Percentiles rank a stretch among this genome's conserved stretches.
phyloP scores from a whole-genome alignment of 2,797 vertebrate genomes.

The Coendou prehensilis region DNA sequence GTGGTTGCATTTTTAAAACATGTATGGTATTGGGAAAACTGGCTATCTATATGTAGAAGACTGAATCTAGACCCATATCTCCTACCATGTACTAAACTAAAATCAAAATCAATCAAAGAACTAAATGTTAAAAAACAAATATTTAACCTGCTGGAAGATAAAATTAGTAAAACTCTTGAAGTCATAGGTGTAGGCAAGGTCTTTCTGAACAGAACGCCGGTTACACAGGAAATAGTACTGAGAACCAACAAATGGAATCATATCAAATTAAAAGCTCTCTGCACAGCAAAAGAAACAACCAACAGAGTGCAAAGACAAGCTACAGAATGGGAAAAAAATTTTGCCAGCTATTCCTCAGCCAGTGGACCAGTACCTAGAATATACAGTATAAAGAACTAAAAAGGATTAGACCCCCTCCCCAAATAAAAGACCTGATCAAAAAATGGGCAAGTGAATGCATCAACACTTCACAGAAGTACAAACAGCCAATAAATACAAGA shows the following conservation, averaged over 20 bases:
- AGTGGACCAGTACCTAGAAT: not conserved
- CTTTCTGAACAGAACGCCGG: not conserved
- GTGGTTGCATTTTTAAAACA: not conserved
- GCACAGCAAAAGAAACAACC: not conserved
- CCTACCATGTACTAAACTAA: not conserved
- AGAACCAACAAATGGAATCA: not conserved
- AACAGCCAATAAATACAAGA: not conserved
- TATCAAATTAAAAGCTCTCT: not conserved
- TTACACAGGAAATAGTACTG: not conserved
- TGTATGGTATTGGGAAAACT: not conserved
- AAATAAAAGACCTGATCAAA: not conserved
- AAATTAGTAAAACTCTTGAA: not conserved
- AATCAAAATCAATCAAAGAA: not conserved
- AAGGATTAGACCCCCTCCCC: not conserved
- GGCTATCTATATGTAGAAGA: not conserved
- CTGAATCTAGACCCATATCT: not conserved
- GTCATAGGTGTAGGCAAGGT: not conserved
- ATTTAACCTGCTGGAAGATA: not conserved
- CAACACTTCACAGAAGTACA: not conserved
- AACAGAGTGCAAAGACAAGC: not conserved
- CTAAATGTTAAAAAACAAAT: not conserved
- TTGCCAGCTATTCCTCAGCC: not conserved
- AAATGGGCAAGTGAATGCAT: no score
- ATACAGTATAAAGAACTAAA: not conserved
- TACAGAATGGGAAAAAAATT: not conserved